Evolutionary conservation across 2,888 invertebrate genomes (phyloP).

Genomic region (Synergus gifuensis): DNA sequence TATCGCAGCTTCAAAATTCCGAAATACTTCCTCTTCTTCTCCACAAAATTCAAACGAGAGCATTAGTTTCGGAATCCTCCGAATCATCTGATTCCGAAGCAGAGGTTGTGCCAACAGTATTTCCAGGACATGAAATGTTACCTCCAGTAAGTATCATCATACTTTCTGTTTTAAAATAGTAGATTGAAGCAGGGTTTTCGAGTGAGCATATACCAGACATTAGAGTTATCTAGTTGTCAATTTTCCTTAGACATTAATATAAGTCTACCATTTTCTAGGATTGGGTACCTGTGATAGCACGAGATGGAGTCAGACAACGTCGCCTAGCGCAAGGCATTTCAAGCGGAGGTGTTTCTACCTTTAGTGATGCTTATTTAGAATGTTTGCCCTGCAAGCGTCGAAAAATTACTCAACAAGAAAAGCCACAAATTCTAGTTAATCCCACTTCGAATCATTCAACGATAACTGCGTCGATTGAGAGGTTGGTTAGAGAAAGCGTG

Average conservation of each 20-base stretch:
- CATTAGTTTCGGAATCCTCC: slow-evolving; percentile 41
- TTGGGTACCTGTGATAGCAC: slow-evolving; percentile 93
- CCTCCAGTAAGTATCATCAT: slow-evolving; percentile 65
- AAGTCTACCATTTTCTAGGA: slow-evolving; percentile 78
- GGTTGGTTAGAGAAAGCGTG: slow-evolving; percentile 72
- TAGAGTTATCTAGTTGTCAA: not conserved
- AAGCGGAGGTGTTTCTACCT: slow-evolving; percentile 78
- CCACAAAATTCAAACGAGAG: slow-evolving; percentile 48
- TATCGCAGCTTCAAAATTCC: slow-evolving; percentile 58
- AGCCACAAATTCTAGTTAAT: slow-evolving; percentile 71
- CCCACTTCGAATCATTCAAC: slow-evolving; percentile 70
- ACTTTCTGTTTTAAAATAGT: not conserved
- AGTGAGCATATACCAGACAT: not conserved
- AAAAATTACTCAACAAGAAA: slow-evolving; percentile 83
- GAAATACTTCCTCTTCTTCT: slow-evolving; percentile 64
- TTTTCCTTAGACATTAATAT: not conserved
- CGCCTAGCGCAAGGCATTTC: slow-evolving; percentile 77
- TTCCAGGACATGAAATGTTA: slow-evolving; percentile 70
- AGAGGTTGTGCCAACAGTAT: slow-evolving; percentile 68
- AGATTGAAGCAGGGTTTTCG: not conserved
- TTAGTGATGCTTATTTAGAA: slow-evolving; percentile 93
- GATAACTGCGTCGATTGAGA: slow-evolving; percentile 73
- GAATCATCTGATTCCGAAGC: slow-evolving; percentile 52
- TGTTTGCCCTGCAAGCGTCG: slow-evolving; percentile 94
- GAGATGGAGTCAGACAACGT: slow-evolving; percentile 87